Percentiles rank a stretch among this genome's conserved stretches.
Conservation (phyloP, 2,113 vertebrate species). For the Aviceda subcristata region DNA sequence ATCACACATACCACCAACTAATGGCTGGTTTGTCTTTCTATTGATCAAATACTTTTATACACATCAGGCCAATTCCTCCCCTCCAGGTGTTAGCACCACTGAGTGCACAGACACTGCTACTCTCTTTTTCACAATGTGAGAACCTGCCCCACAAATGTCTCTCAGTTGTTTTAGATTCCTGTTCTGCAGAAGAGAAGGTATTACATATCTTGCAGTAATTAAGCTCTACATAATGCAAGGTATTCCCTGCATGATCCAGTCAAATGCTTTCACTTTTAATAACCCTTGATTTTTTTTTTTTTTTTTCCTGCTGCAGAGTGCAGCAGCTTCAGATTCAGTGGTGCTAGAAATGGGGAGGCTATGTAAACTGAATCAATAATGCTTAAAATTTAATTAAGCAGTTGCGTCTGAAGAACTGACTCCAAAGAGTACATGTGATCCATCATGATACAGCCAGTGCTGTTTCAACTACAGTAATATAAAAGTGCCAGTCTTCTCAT, state of each 20-base stretch:
- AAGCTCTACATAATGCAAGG: not conserved
- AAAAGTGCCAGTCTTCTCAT: not conserved
- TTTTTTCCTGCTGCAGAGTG: not conserved
- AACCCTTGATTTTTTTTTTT: not conserved
- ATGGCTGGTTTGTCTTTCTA: not conserved
- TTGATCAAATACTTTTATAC: not conserved
- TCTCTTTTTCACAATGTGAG: not conserved
- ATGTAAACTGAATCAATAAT: slow-evolving; percentile 41
- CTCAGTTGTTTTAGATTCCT: not conserved
- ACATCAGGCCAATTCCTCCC: not conserved
- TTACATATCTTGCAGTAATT: not conserved
- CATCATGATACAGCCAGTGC: not conserved
- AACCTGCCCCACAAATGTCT: not conserved
- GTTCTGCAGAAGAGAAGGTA: not conserved
- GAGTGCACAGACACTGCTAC: not conserved
- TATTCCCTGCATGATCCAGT: not conserved
- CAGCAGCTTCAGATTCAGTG: not conserved
- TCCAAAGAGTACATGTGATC: slow-evolving; percentile 1
- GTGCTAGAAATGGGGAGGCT: not conserved
- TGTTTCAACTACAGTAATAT: not conserved
- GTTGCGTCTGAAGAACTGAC: slow-evolving; percentile 13
- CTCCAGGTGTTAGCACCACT: not conserved
- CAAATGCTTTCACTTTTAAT: slow-evolving; percentile 10
- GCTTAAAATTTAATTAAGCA: slow-evolving; percentile 60
- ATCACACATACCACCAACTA: not conserved